These are phyloP conservation scores for Betta splendens DNA, from an alignment of 2,797 vertebrate species.

Conservation along the genomic window DNA sequence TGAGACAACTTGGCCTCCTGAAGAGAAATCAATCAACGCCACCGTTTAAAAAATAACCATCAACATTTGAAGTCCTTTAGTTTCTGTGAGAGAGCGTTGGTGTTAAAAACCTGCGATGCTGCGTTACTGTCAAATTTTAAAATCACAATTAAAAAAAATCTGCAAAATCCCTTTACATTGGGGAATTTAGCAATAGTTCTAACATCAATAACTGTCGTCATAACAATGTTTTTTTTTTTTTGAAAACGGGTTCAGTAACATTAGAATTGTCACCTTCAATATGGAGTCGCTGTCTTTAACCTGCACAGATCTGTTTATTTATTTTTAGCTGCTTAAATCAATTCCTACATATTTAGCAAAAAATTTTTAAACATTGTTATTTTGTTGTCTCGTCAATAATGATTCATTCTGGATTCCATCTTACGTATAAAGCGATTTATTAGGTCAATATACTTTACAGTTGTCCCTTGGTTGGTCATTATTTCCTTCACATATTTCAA, in stretches of 20 bases:
- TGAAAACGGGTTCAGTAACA: neutral
- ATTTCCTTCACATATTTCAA: slow-evolving; percentile 73
- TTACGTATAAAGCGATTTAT: slow-evolving; percentile 82
- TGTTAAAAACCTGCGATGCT: slow-evolving; percentile 1
- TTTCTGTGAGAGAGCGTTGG: neutral
- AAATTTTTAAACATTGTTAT: slow-evolving; percentile 2
- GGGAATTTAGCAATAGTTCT: neutral
- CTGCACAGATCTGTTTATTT: slow-evolving; percentile 17
- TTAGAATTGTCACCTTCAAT: neutral
- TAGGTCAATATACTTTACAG: slow-evolving; percentile 81
- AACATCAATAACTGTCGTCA: neutral
- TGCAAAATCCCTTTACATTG: neutral
- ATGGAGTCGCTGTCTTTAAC: neutral
- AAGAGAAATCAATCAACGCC: slow-evolving; percentile 79
- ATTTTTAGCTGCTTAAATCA: slow-evolving; percentile 8
- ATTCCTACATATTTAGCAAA: neutral
- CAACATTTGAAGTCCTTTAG: slow-evolving; percentile 7
- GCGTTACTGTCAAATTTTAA: neutral
- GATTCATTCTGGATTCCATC: slow-evolving; percentile 66
- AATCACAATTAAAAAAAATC: neutral
- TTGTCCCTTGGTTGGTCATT: slow-evolving; percentile 76
- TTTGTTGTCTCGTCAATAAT: slow-evolving; percentile 43
- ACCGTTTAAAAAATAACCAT: slow-evolving; percentile 61
- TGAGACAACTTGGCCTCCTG: slow-evolving; percentile 78
- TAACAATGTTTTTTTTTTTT: neutral